Base-by-base conservation (phyloP, 1,140 invertebrate species). In the Ips typographus region DNA sequence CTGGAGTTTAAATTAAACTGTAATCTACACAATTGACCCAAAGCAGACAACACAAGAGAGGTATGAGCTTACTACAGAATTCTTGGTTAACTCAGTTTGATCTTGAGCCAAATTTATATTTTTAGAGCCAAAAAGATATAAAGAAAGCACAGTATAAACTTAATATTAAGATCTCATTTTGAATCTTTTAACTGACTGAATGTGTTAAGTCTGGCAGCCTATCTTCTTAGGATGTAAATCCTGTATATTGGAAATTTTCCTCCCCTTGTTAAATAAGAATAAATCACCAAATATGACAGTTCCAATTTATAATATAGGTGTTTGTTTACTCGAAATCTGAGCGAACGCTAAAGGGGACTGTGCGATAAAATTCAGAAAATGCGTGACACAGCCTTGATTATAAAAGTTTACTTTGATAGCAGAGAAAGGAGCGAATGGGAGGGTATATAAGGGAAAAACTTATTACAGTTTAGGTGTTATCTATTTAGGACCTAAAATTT, bases 271-370 rank as follows among this genome's bases (percentile, higher is more conserved):
- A 49, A 49, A 49, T 49, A 49, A 49, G 3, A 49, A 49, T 49
- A 49, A 49, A 49, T 49, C 44, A 49, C 44, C 44, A 6, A 49
- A 8, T 49, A 49, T 49, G 44, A 49, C 44, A 49, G 44, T 49
- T 49, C 44, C 44, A 49, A 49, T 49, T 49, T 49, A 49, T 49
- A 49, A 8, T 49, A 49, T 49, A 49, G 3, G 44, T 49, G 3
- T 49, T 49, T 49, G 44, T 49, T 49, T 49, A 49, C 44, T 6
- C 6, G 44, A 22, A 22, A 22, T 22, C 22, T 22, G 44, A 49
- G 6, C 6, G 22, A 49, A 49, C 7, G 44, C 44, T 49, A 49
- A 49, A 49, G 44, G 22, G 44, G 44, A 49, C 22, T 22, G 22
- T 49, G 6, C 44, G 44, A 49, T 49, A 49, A 49, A 49, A 49